These are phyloP conservation scores for Lasioglossum malachurum DNA, from an alignment of 2,888 invertebrate species.

Conservation along the genomic window DNA sequence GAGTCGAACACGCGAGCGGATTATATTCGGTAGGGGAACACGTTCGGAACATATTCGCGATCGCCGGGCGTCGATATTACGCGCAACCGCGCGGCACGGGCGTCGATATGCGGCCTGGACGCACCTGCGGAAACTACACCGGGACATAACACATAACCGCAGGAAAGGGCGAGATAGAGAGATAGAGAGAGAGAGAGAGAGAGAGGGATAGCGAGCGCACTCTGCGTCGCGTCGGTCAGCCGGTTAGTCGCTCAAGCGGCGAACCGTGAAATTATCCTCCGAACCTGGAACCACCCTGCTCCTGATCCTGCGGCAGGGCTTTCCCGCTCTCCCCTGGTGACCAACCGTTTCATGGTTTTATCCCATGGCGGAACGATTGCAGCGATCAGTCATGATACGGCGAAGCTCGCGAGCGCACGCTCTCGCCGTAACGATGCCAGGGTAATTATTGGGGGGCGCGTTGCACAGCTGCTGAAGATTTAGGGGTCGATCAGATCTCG, in stretches of 20 bases:
- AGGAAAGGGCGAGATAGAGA: neutral
- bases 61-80: neutral
- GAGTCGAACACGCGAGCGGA: neutral
- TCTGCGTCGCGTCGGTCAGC: conserved; percentile 63
- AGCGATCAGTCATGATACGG: conserved; percentile 48
- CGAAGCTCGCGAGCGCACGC: conserved; percentile 4
- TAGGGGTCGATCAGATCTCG: neutral
- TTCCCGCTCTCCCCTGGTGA: neutral
- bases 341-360: conserved; percentile 60
- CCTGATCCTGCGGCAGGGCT: conserved; percentile 20
- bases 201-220: conserved; percentile 16
- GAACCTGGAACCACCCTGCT: conserved; percentile 72
- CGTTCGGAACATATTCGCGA: neutral
- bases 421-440: conserved; percentile 31
- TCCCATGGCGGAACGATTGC: conserved; percentile 63
- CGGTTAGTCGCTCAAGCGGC: conserved; percentile 81
- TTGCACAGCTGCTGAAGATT: neutral
- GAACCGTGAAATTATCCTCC: conserved; percentile 83
- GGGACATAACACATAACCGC: conserved; percentile 35
- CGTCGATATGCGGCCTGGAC: conserved; percentile 25
- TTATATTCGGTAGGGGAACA: neutral
- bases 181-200: neutral
- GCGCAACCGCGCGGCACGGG: conserved; percentile 8
- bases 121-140: conserved; percentile 49
- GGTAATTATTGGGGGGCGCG: conserved; percentile 38